A percentile compares a stretch with the other conserved stretches of the same genome.
These are phyloP conservation scores for Diaprepes abbreviatus DNA, from an alignment of 2,888 invertebrate genomes.

Conservation along the genomic window DNA sequence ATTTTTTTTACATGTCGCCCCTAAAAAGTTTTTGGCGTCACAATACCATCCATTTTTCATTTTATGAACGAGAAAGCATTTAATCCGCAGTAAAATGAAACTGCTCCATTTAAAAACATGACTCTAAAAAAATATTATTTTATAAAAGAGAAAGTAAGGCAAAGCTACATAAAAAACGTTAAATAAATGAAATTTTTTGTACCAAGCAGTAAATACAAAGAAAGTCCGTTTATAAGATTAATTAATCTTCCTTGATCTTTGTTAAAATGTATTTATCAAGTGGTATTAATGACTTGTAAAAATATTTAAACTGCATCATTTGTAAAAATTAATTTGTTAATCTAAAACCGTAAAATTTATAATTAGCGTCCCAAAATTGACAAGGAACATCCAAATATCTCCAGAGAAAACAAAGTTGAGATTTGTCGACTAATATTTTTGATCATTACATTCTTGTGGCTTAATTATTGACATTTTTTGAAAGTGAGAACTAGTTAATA, in stretches of 20 bases:
- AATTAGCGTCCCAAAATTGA: no score
- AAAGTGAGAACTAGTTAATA: no score
- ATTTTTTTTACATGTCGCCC: background rate
- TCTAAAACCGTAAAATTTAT: no score
- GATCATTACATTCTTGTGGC: no score
- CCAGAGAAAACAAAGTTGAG: no score
- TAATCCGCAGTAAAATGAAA: conserved; percentile 9
- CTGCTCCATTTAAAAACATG: background rate
- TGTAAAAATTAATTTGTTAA: no score
- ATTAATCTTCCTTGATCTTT: background rate
- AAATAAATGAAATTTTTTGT: conserved; percentile 7
- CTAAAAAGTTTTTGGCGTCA: background rate
- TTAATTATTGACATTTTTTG: no score
- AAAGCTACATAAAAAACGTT: background rate
- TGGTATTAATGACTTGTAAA: no score
- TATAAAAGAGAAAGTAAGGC: conserved; percentile 1
- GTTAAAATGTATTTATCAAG: no score
- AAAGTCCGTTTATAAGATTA: background rate
- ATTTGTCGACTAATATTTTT: no score
- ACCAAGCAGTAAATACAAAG: background rate
- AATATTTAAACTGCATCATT: no score
- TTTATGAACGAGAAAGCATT: background rate
- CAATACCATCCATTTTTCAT: background rate
- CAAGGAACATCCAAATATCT: no score
- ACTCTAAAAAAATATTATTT: background rate